Percentiles rank a stretch among this genome's conserved stretches.
phyloP scores from a whole-genome alignment of 2,113 vertebrate species.

The Salvator merianae region DNA sequence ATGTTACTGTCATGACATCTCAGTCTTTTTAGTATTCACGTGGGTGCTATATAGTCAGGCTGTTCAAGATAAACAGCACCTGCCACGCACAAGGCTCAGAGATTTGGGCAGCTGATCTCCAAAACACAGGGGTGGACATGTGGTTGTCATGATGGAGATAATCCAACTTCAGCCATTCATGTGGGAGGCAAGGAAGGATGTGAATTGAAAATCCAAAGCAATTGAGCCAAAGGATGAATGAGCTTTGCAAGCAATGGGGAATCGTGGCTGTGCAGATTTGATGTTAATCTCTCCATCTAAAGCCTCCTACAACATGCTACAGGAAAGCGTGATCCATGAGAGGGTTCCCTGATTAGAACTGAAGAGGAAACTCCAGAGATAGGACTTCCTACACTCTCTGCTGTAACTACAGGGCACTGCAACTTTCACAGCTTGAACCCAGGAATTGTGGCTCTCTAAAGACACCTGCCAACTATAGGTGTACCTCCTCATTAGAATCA shows the following conservation, averaged over 20 bases:
- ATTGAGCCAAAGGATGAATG: constrained; percentile 32
- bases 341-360: background rate
- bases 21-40: background rate
- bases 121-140: background rate
- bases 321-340: background rate
- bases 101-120: background rate
- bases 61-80: background rate
- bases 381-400: background rate
- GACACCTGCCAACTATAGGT: too few relatives aligned
- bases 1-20: background rate
- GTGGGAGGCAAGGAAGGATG: constrained; percentile 14
- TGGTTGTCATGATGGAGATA: constrained; percentile 6
- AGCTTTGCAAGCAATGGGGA: constrained; percentile 8
- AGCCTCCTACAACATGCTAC: background rate
- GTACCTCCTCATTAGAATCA: too few relatives aligned
- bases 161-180: constrained; percentile 24
- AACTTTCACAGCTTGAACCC: background rate
- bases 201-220: constrained; percentile 38
- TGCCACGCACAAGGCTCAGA: background rate
- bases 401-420: background rate
- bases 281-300: constrained; percentile 24
- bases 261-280: constrained; percentile 4
- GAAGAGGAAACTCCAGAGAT: background rate
- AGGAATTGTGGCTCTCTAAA: background rate
- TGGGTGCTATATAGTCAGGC: background rate